phyloP scores from a whole-genome alignment of 35 echinoderm and acorn worm genomes.

The Holothuria glaberrima region DNA sequence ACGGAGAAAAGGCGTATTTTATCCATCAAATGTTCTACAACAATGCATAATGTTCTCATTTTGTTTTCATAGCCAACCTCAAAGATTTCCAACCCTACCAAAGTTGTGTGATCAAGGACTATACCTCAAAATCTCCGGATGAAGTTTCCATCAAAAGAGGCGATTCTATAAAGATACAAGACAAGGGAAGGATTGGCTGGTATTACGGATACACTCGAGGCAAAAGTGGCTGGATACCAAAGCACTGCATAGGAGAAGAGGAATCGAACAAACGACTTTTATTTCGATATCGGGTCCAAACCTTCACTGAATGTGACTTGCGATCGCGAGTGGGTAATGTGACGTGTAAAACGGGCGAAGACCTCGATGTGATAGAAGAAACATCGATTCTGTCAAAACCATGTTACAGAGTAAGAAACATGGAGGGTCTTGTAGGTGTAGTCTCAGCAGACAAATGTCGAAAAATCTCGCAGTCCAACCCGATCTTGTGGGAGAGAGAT shows the following conservation, averaged over 20 bases:
- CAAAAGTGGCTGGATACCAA: conserved; percentile 11
- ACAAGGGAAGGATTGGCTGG: conserved; percentile 16
- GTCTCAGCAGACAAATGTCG: too few relatives aligned
- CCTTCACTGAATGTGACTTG: neutral
- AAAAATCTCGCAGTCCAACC: too few relatives aligned
- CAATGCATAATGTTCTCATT: neutral
- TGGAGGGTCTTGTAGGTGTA: neutral
- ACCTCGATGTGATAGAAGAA: conserved; percentile 37
- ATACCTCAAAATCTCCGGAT: neutral
- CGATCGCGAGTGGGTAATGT: neutral
- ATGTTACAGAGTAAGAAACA: conserved; percentile 15
- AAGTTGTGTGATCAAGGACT: neutral
- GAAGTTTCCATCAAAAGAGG: conserved; percentile 20
- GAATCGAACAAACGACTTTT: neutral
- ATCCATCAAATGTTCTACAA: neutral
- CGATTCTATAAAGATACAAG: conserved; percentile 13
- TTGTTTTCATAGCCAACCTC: neutral
- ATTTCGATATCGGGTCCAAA: conserved; percentile 15
- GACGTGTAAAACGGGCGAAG: neutral
- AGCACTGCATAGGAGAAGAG: conserved; percentile 11
- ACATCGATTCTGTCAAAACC: neutral
- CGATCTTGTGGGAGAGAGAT: too few relatives aligned
- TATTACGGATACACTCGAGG: neutral
- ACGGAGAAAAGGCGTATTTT: neutral
- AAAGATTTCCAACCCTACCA: neutral